A percentile compares a stretch with the other conserved stretches of the same genome.
Conservation (phyloP, 2,797 vertebrate species). For the Crotalus adamanteus region DNA sequence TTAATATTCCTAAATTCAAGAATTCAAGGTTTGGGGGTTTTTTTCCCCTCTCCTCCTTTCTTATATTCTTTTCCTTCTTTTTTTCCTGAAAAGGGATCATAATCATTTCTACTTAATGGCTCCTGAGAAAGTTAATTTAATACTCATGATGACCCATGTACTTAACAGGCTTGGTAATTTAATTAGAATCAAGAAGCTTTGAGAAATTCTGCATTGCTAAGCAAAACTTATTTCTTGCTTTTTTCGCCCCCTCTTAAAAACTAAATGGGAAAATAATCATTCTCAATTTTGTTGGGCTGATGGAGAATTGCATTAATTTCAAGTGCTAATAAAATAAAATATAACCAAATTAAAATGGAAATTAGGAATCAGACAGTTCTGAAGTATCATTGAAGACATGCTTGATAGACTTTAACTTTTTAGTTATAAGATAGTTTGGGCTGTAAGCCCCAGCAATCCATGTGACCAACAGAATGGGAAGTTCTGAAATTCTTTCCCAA, state of each 20-base stretch:
- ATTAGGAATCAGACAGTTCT: not conserved
- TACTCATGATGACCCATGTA: slow-evolving; percentile 28
- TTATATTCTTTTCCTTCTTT: not conserved
- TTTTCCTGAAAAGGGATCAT: not conserved
- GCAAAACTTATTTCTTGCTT: slow-evolving; percentile 11
- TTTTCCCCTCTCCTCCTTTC: not conserved
- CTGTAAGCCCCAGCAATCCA: not conserved
- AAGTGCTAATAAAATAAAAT: slow-evolving; percentile 2
- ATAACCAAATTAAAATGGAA: slow-evolving; percentile 7
- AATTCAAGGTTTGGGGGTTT: slow-evolving; percentile 42
- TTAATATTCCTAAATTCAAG: slow-evolving; percentile 45
- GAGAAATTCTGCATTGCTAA: slow-evolving; percentile 30
- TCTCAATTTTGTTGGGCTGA: slow-evolving; percentile 19
- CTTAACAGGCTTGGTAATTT: slow-evolving; percentile 43
- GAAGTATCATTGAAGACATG: not conserved
- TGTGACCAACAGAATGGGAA: not conserved
- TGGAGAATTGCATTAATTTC: slow-evolving; percentile 21
- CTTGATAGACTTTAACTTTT: not conserved
- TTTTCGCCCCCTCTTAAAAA: not conserved
- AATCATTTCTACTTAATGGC: slow-evolving; percentile 47
- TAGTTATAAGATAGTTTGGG: not conserved
- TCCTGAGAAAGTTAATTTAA: slow-evolving; percentile 54
- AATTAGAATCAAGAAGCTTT: slow-evolving; percentile 43
- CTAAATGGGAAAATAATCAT: slow-evolving; percentile 22
- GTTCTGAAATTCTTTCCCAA: not conserved